Evolutionary conservation across 1,140 invertebrate genomes (phyloP), one percentile per base, ranked within the genome.

Genomic region (Chelonus insularis): DNA sequence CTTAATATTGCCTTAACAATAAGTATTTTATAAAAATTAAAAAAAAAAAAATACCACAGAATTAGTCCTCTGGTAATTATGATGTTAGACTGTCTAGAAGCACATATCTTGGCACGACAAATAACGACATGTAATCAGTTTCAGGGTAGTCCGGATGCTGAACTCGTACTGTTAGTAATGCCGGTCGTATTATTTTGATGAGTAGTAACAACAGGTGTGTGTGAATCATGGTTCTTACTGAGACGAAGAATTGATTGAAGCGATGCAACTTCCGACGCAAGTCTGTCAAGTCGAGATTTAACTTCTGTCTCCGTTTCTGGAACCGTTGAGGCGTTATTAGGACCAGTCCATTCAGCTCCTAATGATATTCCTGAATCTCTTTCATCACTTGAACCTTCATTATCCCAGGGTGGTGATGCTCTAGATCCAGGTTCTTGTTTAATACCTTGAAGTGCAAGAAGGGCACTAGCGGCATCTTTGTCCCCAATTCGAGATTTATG

Each of bases 401-500:
- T 81, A 76, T 92, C 90, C 90, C 91, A 93, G 0, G 90, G 90
- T 0, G 91, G 91, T 14, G 89, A 91, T 2, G 87, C 88, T 39
- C 90, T 80, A 2, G 86, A 83, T 9, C 87, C 89, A 0, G 90
- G 89, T 73, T 94, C 92, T 70, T 93, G 90, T 70, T 91, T 93
- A 74, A 91, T 93, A 66, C 90, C 90, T 72, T 91, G 92, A 1
- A 91, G 84, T 1, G 90, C 89, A 0, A 92, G 81, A 3, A 92
- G 83, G 0, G 91, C 89, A 66, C 85, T 91, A 1, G 91, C 91
- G 1, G 91, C 90, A 71, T 94, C 92, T 69, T 93, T 93, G 74
- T 95, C 92, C 0, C 92, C 91, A 43, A 95, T 83, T 68, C 93
- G 89, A n/a, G 89, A 90, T 76, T 96, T 97, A 84, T 97, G 94